Percentiles rank a stretch among this genome's conserved stretches.
Evolutionary conservation across 2,797 vertebrate genomes (phyloP).

Genomic region (Avahi laniger): DNA sequence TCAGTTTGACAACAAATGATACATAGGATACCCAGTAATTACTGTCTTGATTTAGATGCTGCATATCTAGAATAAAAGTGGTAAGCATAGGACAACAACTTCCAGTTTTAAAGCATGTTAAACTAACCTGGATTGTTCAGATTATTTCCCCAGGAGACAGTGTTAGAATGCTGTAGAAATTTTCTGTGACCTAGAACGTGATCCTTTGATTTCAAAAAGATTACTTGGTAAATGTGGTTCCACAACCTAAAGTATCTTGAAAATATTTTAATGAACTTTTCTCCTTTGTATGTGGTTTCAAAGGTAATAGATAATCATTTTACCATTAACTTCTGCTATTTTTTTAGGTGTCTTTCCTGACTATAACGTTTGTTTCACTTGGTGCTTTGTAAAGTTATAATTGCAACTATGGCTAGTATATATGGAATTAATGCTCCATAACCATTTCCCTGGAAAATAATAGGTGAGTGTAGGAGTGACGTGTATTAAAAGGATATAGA

Average conservation of each 20-base stretch:
- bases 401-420: neutral
- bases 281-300: neutral
- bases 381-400: neutral
- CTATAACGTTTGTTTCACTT: neutral
- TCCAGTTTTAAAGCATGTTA: neutral
- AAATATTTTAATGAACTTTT: neutral
- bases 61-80: neutral
- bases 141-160: neutral
- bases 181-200: neutral
- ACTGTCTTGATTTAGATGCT: neutral
- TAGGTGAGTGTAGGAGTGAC: neutral
- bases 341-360: neutral
- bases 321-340: neutral
- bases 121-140: neutral
- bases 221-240: neutral
- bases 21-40: neutral
- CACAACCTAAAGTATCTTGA: neutral
- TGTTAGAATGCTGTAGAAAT: neutral
- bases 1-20: constrained; percentile 1
- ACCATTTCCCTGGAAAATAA: neutral
- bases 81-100: neutral
- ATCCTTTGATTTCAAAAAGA: neutral
- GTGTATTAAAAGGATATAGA: neutral
- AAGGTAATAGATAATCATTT: neutral
- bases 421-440: neutral